phyloP scores from a whole-genome alignment of 37 sponge, comb jelly and placozoan genomes.

The Spongilla lacustris region DNA sequence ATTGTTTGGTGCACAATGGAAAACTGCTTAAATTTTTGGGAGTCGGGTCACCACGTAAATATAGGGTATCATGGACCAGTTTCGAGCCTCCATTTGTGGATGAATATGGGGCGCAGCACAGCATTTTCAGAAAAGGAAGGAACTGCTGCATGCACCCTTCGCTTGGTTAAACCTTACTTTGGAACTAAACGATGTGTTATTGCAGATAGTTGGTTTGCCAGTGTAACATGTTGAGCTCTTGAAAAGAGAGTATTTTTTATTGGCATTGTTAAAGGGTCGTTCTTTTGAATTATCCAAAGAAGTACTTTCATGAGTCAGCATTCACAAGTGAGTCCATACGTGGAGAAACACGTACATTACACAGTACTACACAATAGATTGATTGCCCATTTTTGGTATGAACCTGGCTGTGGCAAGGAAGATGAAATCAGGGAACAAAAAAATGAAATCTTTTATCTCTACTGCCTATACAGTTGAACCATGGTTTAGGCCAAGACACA shows the following conservation, averaged over 20 bases:
- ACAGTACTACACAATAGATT: too few relatives aligned
- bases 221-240: not conserved
- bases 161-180: not conserved
- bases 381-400: too few relatives aligned
- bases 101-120: too few relatives aligned
- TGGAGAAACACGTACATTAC: not conserved
- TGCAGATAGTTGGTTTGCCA: not conserved
- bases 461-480: too few relatives aligned
- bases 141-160: not conserved
- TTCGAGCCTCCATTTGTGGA: too few relatives aligned
- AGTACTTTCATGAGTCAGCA: not conserved
- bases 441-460: too few relatives aligned
- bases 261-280: not conserved
- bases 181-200: not conserved
- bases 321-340: not conserved
- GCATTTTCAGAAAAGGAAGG: slow-evolving; percentile 12
- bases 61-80: too few relatives aligned
- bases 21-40: not conserved
- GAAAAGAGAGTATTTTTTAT: not conserved
- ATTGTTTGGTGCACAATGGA: not conserved
- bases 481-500: too few relatives aligned
- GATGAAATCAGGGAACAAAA: too few relatives aligned
- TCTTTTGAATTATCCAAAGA: not conserved
- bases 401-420: too few relatives aligned
- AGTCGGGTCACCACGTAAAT: too few relatives aligned